These are phyloP conservation scores for Hydrocynus forskahlii DNA, from an alignment of 2,797 vertebrate genomes.

Conservation along the genomic window DNA sequence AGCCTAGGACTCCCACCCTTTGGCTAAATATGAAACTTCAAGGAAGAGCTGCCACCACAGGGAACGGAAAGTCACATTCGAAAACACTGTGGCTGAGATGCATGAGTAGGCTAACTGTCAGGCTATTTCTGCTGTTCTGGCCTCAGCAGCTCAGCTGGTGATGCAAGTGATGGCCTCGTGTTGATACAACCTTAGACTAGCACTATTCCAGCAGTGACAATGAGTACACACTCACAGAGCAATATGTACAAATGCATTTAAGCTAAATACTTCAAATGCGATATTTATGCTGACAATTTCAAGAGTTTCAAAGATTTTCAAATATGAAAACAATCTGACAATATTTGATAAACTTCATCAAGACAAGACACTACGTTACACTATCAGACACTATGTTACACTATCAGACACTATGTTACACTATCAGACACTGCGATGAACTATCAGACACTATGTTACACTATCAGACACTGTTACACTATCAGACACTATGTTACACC, in stretches of 20 bases:
- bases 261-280: too few species aligned
- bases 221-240: background rate
- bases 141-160: conserved; percentile 25
- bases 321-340: background rate
- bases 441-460: too few species aligned
- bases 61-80: conserved; percentile 22
- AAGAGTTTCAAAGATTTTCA: background rate
- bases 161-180: conserved; percentile 20
- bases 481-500: too few species aligned
- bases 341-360: too few species aligned
- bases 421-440: too few species aligned
- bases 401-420: too few species aligned
- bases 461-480: too few species aligned
- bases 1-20: background rate
- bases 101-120: conserved; percentile 22
- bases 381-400: too few species aligned
- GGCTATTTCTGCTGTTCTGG: conserved; percentile 15
- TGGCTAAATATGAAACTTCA: conserved; percentile 12
- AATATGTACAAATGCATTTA: background rate
- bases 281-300: too few species aligned
- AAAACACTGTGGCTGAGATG: conserved; percentile 28
- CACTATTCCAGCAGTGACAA: conserved; percentile 6
- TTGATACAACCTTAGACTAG: conserved; percentile 21
- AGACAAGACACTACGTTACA: too few species aligned
- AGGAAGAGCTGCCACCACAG: background rate